Conservation (phyloP, 1,140 invertebrate species). For the Zaprionus kolodkinae region DNA sequence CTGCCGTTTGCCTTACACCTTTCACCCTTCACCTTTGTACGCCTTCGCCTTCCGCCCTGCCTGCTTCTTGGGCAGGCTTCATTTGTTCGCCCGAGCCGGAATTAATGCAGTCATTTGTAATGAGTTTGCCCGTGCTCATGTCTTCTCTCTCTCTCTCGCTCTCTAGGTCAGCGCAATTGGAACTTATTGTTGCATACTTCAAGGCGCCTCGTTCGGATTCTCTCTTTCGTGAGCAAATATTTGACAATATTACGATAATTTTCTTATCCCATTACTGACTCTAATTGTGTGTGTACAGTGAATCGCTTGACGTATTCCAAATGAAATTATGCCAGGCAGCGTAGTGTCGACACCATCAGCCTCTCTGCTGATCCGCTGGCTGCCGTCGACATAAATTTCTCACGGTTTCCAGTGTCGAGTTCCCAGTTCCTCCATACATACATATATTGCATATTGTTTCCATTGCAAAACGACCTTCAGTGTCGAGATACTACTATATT, state of each 20-base stretch:
- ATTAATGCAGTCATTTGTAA: conserved; percentile 83
- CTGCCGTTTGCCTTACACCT: conserved; percentile 38
- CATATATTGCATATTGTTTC: background rate
- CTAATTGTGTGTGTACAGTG: conserved; percentile 56
- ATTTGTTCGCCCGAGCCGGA: conserved; percentile 70
- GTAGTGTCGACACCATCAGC: conserved; percentile 20
- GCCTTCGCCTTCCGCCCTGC: conserved; percentile 2
- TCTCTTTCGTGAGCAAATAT: conserved; percentile 56
- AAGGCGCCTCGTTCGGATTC: conserved; percentile 24
- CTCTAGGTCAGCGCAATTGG: conserved; percentile 38
- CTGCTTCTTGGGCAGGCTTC: conserved; percentile 33
- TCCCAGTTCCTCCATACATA: background rate
- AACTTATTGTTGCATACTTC: conserved; percentile 72
- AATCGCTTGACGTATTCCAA: conserved; percentile 19
- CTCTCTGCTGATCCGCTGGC: conserved; percentile 15
- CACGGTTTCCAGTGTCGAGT: conserved; percentile 4
- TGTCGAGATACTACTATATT: background rate
- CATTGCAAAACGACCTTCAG: background rate
- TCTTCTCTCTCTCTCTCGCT: conserved; percentile 19
- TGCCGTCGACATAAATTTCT: conserved; percentile 59
- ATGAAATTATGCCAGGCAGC: conserved; percentile 71
- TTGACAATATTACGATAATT: conserved; percentile 69
- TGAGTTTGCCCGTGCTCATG: conserved; percentile 63
- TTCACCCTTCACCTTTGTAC: conserved; percentile 48
- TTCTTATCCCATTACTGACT: conserved; percentile 39